Evolutionary conservation across 2,797 vertebrate genomes (phyloP).

Genomic region (Acropternis orthonyx): DNA sequence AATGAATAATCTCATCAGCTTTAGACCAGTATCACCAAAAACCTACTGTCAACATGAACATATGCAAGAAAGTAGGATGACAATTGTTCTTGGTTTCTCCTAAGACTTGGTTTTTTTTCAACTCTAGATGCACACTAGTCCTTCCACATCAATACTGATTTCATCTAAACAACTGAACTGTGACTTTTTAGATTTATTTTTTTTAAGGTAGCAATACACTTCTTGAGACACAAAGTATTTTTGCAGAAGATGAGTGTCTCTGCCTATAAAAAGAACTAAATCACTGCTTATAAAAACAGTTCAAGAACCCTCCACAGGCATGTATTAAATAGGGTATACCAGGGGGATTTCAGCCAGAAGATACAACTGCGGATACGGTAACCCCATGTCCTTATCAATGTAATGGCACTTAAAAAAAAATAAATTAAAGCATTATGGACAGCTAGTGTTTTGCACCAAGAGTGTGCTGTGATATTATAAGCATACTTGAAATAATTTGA

Average conservation of each 20-base stretch:
- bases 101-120: too few relatives aligned
- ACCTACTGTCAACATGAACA: background rate
- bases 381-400: background rate
- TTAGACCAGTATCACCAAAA: constrained; percentile 25
- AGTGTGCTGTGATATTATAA: background rate
- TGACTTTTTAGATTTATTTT: too few relatives aligned
- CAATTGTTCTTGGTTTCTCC: too few relatives aligned
- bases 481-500: background rate
- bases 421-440: background rate
- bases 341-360: background rate
- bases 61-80: background rate
- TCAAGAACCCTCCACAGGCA: too few relatives aligned
- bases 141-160: too few relatives aligned
- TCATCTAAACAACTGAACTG: too few relatives aligned
- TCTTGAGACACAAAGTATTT: too few relatives aligned
- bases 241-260: too few relatives aligned
- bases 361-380: background rate
- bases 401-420: background rate
- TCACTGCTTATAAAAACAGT: too few relatives aligned
- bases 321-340: background rate
- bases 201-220: too few relatives aligned
- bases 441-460: background rate
- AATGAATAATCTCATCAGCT: constrained; percentile 13
- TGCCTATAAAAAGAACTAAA: too few relatives aligned
- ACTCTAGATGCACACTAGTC: too few relatives aligned